These are phyloP conservation scores for Hafferia zeledoni DNA, from an alignment of 2,797 vertebrate genomes.

Conservation along the genomic window DNA sequence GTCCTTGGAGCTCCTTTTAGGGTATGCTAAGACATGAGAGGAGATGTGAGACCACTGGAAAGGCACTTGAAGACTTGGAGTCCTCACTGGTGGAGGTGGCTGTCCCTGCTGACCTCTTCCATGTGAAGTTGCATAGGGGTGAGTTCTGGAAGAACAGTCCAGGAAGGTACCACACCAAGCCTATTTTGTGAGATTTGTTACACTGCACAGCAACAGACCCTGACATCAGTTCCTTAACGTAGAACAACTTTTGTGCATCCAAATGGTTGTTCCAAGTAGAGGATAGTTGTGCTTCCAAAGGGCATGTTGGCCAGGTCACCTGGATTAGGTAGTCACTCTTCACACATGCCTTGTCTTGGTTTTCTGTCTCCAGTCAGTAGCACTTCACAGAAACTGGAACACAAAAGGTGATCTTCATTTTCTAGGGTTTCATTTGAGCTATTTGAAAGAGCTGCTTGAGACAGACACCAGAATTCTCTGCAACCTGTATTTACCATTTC, in stretches of 20 bases:
- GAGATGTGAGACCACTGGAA: background rate
- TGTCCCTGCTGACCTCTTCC: background rate
- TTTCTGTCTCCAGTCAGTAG: background rate
- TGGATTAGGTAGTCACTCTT: background rate
- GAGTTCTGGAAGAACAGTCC: background rate
- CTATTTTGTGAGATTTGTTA: background rate
- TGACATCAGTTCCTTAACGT: accelerated
- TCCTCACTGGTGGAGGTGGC: background rate
- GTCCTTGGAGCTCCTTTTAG: background rate
- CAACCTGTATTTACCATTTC: background rate
- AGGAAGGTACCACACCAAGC: background rate
- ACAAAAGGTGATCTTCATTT: background rate
- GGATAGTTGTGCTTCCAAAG: background rate
- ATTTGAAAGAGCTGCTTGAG: background rate
- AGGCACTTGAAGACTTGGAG: background rate
- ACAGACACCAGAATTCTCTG: background rate
- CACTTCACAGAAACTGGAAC: background rate
- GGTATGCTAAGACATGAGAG: background rate
- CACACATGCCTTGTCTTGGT: background rate
- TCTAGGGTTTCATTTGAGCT: background rate
- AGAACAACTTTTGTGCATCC: background rate
- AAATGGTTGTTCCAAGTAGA: background rate
- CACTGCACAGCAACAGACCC: background rate
- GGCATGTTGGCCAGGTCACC: background rate
- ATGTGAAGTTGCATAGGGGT: accelerated